Evolutionary conservation across 2,113 vertebrate species (phyloP).

Genomic region (Spilogale gracilis): DNA sequence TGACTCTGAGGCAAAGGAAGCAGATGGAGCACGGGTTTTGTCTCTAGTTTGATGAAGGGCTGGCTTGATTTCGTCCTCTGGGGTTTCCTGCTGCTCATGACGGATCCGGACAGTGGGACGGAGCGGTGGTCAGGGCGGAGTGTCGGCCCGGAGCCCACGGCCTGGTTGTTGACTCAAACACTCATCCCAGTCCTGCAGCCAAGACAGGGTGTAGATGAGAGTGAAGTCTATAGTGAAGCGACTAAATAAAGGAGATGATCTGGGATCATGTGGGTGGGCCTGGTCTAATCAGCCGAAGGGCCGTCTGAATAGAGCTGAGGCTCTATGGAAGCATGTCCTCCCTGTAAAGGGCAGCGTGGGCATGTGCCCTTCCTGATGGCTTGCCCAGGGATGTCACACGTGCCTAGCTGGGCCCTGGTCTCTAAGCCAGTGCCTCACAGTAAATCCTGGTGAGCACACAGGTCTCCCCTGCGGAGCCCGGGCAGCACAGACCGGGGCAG

Average conservation of each 20-base stretch:
- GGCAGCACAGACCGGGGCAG: fast-evolving
- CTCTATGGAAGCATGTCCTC: fast-evolving
- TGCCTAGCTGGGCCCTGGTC: fast-evolving
- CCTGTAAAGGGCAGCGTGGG: fast-evolving
- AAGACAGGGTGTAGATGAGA: neutral
- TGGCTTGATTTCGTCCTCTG: neutral
- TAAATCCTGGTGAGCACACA: fast-evolving
- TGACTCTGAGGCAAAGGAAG: neutral
- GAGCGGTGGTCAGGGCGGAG: fast-evolving
- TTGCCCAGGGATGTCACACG: neutral
- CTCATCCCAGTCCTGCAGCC: fast-evolving
- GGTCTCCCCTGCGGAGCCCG: fast-evolving
- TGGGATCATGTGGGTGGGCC: neutral
- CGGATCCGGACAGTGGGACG: fast-evolving
- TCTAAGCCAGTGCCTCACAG: fast-evolving
- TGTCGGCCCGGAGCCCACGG: fast-evolving
- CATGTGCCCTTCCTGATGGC: fast-evolving
- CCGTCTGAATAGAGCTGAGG: fast-evolving
- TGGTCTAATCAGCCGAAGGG: neutral
- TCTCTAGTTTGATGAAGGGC: fast-evolving
- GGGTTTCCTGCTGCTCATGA: no score
- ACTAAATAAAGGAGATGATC: neutral
- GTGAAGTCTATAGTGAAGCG: no score
- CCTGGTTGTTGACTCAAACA: no score
- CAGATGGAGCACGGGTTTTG: neutral